Base-by-base conservation (phyloP, 1,140 invertebrate species). In the Phocides pigmalion region DNA sequence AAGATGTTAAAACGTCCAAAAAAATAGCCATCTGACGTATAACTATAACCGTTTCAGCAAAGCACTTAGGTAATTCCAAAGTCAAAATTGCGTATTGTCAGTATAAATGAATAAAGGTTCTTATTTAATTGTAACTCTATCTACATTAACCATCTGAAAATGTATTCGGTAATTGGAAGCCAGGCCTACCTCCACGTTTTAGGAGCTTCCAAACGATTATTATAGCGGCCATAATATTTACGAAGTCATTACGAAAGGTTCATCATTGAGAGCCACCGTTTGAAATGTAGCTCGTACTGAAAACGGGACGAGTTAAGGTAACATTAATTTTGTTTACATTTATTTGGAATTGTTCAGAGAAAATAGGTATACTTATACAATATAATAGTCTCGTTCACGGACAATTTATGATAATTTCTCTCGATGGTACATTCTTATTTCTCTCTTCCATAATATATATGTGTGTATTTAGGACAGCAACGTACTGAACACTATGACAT, bases 241-340 rank as follows among this genome's bases (percentile, higher is more conserved):
- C 44, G 44, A 22, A 47, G 44, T 47, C 19, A 47, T 47, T 47
- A 47, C 16, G 44, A 47, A 47, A 47, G 19, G 44, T 47, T 47
- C 44, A 47, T 47, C 44, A 22, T 19, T 6, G 12, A 3, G 28
- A 22, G 22, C 22, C 22, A 5, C 3, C 22, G n/a, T 47, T 47
- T 47, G 19, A 47, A 47, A 47, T 47, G 19, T 47, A 47, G 19
- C 20, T 22, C 44, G 1, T 22, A 11, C 12, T 47, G n/a, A 46
- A 11, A 22, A 46, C 19, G 15, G 11, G 19, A 47, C 22, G 12
- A 0, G 47, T n/a, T 50, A 22, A 47, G 19, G n/a, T n/a, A n/a
- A n/a, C n/a, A n/a, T n/a, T n/a, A n/a, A n/a, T n/a, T n/a, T n/a
- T n/a, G n/a, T n/a, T n/a, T n/a, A n/a, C n/a, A n/a, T n/a, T n/a